Evolutionary conservation across 2,113 vertebrate species (phyloP).

Genomic region (Prolemur simus): DNA sequence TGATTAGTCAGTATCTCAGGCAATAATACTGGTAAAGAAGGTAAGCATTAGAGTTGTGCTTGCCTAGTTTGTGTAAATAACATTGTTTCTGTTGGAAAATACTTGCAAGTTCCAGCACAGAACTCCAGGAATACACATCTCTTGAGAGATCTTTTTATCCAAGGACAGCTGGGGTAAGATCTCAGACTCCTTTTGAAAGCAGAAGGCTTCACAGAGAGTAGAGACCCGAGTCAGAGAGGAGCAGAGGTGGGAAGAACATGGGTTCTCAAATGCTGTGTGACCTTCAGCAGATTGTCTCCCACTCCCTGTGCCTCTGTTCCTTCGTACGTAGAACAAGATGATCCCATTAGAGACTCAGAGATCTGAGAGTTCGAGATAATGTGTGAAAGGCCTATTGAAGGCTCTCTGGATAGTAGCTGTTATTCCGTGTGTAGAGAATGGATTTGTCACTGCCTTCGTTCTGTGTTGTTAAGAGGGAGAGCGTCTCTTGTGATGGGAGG

Average conservation of each 20-base stretch:
- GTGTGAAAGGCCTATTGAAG: background rate
- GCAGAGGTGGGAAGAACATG: too few relatives aligned
- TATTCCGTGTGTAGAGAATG: background rate
- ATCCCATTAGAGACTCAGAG: background rate
- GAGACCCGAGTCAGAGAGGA: background rate
- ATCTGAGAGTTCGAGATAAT: background rate
- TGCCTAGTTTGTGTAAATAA: background rate
- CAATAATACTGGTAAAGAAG: too few relatives aligned
- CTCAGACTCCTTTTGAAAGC: background rate
- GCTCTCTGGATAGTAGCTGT: background rate
- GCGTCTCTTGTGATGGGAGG: background rate
- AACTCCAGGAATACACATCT: background rate
- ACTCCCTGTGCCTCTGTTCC: background rate
- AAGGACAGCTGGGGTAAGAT: background rate
- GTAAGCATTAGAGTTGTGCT: background rate
- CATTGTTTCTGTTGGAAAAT: background rate
- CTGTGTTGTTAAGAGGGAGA: background rate
- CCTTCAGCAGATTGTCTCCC: background rate
- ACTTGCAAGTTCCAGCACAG: background rate
- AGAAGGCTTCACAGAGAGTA: background rate
- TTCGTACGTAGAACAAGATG: background rate
- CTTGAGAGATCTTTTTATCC: background rate
- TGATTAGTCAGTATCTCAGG: background rate
- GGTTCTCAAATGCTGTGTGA: background rate
- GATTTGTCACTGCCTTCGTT: background rate